A percentile compares a stretch with the other conserved stretches of the same genome.
phyloP scores from a whole-genome alignment of 2,888 invertebrate species.

The Myopa tessellatipennis region DNA sequence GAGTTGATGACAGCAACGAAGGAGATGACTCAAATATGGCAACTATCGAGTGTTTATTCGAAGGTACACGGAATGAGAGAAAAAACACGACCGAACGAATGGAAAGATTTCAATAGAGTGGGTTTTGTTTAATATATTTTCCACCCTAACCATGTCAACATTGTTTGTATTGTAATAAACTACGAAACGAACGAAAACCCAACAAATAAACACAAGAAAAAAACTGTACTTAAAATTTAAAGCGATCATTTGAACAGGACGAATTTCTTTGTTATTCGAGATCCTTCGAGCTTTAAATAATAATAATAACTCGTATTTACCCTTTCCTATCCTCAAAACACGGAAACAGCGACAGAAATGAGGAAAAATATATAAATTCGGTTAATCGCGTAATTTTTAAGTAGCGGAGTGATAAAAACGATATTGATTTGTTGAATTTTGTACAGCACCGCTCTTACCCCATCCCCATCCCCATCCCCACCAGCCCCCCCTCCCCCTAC shows the following conservation, averaged over 20 bases:
- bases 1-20: not conserved
- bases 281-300: not conserved
- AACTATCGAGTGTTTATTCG: not conserved
- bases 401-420: too few relatives aligned
- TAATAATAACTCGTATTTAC: not conserved
- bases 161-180: slow-evolving; percentile 2
- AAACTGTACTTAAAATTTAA: not conserved
- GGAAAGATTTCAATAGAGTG: not conserved
- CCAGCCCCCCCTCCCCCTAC: too few relatives aligned
- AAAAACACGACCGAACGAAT: not conserved
- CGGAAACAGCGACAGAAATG: too few relatives aligned
- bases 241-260: not conserved
- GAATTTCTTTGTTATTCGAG: not conserved
- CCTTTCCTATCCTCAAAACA: too few relatives aligned
- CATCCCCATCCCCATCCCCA: too few relatives aligned
- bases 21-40: not conserved
- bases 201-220: not conserved
- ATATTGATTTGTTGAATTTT: too few relatives aligned
- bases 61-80: not conserved
- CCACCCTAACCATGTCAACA: slow-evolving; percentile 16
- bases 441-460: too few relatives aligned
- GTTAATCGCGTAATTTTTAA: too few relatives aligned
- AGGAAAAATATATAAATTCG: too few relatives aligned
- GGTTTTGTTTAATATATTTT: not conserved
- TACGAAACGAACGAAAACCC: too few relatives aligned